Evolutionary conservation across 2,888 invertebrate species (phyloP), one percentile per base, ranked within the genome.

Genomic region (Bimastos eiseni): DNA sequence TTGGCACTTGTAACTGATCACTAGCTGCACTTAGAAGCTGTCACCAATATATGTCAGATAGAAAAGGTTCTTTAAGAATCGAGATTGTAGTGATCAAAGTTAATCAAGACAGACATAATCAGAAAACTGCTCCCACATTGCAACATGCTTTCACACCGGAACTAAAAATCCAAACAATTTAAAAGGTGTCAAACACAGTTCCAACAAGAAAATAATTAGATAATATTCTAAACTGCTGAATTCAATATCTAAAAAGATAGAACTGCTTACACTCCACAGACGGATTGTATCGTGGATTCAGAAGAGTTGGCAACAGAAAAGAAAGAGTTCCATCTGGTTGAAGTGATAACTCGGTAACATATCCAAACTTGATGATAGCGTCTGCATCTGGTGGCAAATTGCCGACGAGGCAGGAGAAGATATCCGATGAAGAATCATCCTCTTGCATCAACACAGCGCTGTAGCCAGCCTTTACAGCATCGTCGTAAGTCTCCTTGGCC

Each of bases 401-500:
- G 83, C 94, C 94, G 55, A 94, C 91, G 34, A 90, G 92, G 90
- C 93, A 93, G 30, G 91, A 90, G 90, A 94, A 94, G 15, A 93
- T 92, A 91, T 93, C 94, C 41, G 90, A 86, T 41, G 93, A 84
- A 15, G 86, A 91, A 17, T 93, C 92, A 55, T 91, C 92, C 89
- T 93, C 93, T 44, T 92, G 90, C n/a, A 93, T 83, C 37, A 93
- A 90, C 91, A 93, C 92, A 36, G 93, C 93, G 3, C 93, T 92
- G n/a, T 92, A 91, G 0, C 94, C 94, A 37, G 90, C 83, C 0
- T 89, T 89, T 5, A 93, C 49, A 19, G 93, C 93, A 90, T 93
- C 93, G 17, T 92, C 55, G 89, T 93, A 93, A 5, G 93, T 93
- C 88, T 93, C 91, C 41, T 91, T 91, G 1, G 93, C 93, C 93